Conservation (phyloP, 1,140 invertebrate genomes). For the Pectinophora gossypiella region DNA sequence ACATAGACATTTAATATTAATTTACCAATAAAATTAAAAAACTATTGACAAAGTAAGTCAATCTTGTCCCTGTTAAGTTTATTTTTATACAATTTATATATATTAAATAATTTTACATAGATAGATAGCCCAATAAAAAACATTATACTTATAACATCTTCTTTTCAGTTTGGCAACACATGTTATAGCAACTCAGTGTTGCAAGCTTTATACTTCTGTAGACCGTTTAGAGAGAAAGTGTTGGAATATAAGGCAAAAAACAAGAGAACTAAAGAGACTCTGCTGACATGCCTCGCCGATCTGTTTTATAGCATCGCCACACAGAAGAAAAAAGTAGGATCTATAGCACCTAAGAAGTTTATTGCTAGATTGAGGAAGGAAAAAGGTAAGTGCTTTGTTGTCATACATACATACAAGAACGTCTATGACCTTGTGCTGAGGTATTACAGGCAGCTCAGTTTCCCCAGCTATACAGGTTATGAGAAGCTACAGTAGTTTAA, state of each 20-base stretch:
- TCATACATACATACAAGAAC: too few relatives aligned
- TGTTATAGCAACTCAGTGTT: conserved; percentile 99
- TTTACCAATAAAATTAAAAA: too few relatives aligned
- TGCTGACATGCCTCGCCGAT: conserved; percentile 98
- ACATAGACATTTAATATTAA: too few relatives aligned
- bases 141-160: conserved; percentile 14
- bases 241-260: conserved; percentile 99
- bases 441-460: too few relatives aligned
- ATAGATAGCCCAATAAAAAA: too few relatives aligned
- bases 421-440: too few relatives aligned
- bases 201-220: conserved; percentile 99
- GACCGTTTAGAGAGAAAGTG: conserved; percentile 98
- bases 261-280: conserved; percentile 97
- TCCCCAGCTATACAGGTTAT: too few relatives aligned
- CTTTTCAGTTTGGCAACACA: conserved; percentile 98
- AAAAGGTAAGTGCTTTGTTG: conserved; percentile 94
- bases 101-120: too few relatives aligned
- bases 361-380: conserved; percentile 98
- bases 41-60: too few relatives aligned
- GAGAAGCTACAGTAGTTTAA: too few relatives aligned
- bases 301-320: conserved; percentile 99
- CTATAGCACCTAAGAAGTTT: conserved; percentile 99
- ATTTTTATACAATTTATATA: too few relatives aligned
- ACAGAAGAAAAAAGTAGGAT: conserved; percentile 99
- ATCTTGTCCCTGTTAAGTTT: too few relatives aligned